Evolutionary conservation across 1,140 invertebrate genomes (phyloP).

Genomic region (Pseudomyrmex cubaensis): DNA sequence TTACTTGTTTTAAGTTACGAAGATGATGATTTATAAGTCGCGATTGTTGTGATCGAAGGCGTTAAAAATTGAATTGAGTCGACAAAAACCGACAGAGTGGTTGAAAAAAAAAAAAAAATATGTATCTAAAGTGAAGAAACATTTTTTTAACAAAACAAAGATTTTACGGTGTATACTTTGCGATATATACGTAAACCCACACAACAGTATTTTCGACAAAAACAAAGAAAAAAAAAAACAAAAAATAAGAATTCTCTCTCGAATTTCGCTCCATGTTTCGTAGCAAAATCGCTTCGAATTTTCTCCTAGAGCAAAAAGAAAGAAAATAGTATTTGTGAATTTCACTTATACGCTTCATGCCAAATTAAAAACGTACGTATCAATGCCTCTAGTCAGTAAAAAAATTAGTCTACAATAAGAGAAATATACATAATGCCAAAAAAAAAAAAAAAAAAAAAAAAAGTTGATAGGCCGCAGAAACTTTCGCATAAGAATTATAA

Average conservation of each 20-base stretch:
- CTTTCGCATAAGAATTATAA: not conserved
- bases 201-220: slow-evolving; percentile 3
- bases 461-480: not conserved
- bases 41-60: slow-evolving; percentile 9
- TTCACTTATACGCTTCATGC: slow-evolving; percentile 50
- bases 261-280: not conserved
- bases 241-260: not conserved
- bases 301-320: not conserved
- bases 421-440: slow-evolving; percentile 40
- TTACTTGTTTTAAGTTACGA: slow-evolving; percentile 39
- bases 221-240: not conserved
- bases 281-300: slow-evolving; percentile 36
- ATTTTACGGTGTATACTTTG: not conserved
- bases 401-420: slow-evolving; percentile 47
- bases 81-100: not conserved
- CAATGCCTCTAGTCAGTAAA: slow-evolving; percentile 57
- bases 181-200: not conserved
- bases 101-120: not conserved
- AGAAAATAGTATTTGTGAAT: slow-evolving; percentile 12
- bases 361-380: slow-evolving; percentile 58
- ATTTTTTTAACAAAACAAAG: not conserved
- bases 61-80: not conserved
- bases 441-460: slow-evolving; percentile 1
- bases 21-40: slow-evolving; percentile 8
- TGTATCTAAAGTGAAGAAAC: not conserved